Percentiles rank a stretch among this genome's conserved stretches.
phyloP scores from a whole-genome alignment of 2,797 vertebrate species.

The Anniella stebbinsi region DNA sequence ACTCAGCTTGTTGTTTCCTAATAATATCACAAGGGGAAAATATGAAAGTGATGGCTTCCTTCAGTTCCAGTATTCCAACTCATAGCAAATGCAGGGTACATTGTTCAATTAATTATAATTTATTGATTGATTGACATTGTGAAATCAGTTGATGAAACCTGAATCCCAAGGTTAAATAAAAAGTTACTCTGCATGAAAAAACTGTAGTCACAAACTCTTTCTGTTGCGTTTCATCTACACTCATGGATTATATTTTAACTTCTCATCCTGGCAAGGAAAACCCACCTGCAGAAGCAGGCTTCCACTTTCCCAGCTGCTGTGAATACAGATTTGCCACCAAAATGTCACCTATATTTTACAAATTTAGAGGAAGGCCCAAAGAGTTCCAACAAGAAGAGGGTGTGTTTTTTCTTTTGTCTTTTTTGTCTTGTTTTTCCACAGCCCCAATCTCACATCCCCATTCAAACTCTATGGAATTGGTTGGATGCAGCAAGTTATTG shows the following conservation, averaged over 20 bases:
- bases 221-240: neutral
- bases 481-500: neutral
- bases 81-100: constrained; percentile 10
- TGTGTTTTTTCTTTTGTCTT: neutral
- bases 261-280: too few species aligned
- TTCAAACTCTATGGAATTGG: neutral
- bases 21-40: neutral
- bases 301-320: neutral
- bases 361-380: neutral
- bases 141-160: neutral
- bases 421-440: neutral
- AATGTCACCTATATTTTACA: neutral
- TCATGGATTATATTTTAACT: neutral
- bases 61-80: neutral
- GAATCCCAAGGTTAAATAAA: neutral
- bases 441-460: neutral
- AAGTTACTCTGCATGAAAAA: neutral
- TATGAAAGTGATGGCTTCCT: neutral
- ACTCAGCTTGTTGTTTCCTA: neutral
- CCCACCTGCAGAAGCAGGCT: neutral
- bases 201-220: neutral
- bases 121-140: constrained; percentile 5
- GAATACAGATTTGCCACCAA: neutral
- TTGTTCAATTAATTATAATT: neutral
- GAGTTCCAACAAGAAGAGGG: neutral